Conservation (phyloP, 2,888 invertebrate genomes). For the Belgica antarctica region DNA sequence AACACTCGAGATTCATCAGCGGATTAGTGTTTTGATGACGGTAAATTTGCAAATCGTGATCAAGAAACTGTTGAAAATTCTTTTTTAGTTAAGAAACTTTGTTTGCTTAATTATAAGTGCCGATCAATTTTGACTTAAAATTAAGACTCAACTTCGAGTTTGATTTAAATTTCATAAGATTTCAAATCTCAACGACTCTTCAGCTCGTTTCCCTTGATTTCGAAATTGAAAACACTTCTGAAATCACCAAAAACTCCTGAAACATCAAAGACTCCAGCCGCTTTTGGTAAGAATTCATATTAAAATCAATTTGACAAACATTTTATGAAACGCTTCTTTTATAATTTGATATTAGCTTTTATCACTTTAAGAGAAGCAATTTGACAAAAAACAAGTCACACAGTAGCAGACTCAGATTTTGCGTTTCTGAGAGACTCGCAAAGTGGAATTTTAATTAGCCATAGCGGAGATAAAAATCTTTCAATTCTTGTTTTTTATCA, state of each 20-base stretch:
- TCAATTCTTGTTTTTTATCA: conserved; percentile 10
- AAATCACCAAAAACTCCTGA: background rate
- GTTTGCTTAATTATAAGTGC: too few relatives aligned
- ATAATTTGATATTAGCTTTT: background rate
- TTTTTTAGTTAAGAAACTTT: too few relatives aligned
- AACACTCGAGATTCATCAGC: too few relatives aligned
- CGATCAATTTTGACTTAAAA: too few relatives aligned
- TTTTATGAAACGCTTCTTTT: conserved; percentile 16
- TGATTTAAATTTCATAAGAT: too few relatives aligned
- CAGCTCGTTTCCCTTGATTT: too few relatives aligned
- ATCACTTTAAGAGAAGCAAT: background rate
- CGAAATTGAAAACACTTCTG: too few relatives aligned
- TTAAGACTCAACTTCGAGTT: too few relatives aligned
- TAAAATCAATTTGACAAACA: background rate
- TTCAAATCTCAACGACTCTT: too few relatives aligned
- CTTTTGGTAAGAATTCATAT: background rate
- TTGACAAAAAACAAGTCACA: background rate
- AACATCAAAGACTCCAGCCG: background rate
- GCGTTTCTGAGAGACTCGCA: background rate
- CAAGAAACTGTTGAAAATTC: too few relatives aligned
- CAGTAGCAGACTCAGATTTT: conserved; percentile 6
- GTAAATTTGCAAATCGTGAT: too few relatives aligned
- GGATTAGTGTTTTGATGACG: too few relatives aligned
- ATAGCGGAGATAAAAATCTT: conserved; percentile 16
- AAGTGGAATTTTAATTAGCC: conserved; percentile 18